Percentiles rank a stretch among this genome's conserved stretches.
phyloP scores from a whole-genome alignment of 2,888 invertebrate species.

The Melangyna quadrimaculata region DNA sequence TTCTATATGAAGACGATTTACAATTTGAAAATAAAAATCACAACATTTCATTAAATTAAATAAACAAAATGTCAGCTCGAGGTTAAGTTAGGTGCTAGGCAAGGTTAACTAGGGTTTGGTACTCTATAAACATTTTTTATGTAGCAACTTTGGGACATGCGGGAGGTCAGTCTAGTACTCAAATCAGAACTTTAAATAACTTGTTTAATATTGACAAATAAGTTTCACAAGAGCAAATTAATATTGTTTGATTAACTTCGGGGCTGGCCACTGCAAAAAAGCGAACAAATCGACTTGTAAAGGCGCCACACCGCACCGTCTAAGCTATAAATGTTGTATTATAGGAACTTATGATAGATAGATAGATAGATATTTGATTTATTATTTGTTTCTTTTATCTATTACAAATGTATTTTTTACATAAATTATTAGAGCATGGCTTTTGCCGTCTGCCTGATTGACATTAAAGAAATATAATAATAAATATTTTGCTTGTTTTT shows the following conservation, averaged over 20 bases:
- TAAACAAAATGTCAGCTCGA: slow-evolving; percentile 9
- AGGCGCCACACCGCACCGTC: too few species aligned
- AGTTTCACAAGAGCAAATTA: neutral
- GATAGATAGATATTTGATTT: too few species aligned
- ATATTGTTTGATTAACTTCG: neutral
- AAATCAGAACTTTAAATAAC: slow-evolving; percentile 20
- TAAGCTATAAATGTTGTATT: too few species aligned
- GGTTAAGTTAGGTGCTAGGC: slow-evolving; percentile 13
- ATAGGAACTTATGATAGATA: too few species aligned
- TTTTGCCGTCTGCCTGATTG: too few species aligned
- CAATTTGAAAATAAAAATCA: neutral
- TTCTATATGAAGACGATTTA: neutral
- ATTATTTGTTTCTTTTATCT: too few species aligned
- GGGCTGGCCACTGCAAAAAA: neutral
- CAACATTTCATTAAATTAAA: neutral
- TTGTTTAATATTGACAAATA: neutral
- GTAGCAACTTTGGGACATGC: neutral
- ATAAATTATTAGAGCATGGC: too few species aligned
- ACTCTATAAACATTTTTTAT: too few species aligned
- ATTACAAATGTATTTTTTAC: too few species aligned
- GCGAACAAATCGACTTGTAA: neutral
- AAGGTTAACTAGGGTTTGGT: slow-evolving; percentile 5
- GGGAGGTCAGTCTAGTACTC: neutral
- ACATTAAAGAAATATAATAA: too few species aligned
- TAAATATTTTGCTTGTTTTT: too few species aligned